phyloP scores from a whole-genome alignment of 2,113 vertebrate species.

The Podiceps cristatus region DNA sequence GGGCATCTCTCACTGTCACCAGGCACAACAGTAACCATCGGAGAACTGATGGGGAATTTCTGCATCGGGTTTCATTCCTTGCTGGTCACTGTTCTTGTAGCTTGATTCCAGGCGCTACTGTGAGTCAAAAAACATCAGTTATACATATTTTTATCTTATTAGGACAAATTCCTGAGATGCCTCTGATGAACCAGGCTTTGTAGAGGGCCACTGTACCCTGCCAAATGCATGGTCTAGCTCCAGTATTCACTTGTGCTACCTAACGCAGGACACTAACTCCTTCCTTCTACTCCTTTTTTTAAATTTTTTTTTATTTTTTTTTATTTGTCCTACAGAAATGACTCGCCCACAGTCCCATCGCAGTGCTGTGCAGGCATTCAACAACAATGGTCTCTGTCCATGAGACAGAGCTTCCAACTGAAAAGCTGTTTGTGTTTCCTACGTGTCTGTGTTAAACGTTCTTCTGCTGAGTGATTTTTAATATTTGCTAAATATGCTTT shows the following conservation, averaged over 20 bases:
- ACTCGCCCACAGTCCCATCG: neutral
- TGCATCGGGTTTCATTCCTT: neutral
- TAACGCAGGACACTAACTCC: neutral
- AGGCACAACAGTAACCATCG: neutral
- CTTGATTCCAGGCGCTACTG: neutral
- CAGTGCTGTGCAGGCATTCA: neutral
- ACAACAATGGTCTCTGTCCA: neutral
- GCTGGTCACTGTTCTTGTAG: neutral
- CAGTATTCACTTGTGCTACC: neutral
- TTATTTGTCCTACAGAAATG: neutral
- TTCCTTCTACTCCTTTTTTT: neutral
- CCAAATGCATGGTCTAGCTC: neutral
- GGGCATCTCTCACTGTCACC: fast-evolving
- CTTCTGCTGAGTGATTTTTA: neutral
- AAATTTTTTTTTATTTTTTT: neutral
- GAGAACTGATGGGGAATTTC: neutral
- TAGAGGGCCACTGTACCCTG: neutral
- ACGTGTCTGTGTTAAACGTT: neutral
- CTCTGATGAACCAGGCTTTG: slow-evolving; percentile 20
- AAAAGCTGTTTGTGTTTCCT: slow-evolving; percentile 21
- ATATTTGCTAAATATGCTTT: slow-evolving; percentile 51
- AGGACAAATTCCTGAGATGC: slow-evolving; percentile 43
- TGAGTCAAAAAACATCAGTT: slow-evolving; percentile 19
- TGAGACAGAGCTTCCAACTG: neutral
- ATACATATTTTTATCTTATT: slow-evolving; percentile 58